phyloP scores from a whole-genome alignment of 1,140 invertebrate species.

The Ceratina australensis region DNA sequence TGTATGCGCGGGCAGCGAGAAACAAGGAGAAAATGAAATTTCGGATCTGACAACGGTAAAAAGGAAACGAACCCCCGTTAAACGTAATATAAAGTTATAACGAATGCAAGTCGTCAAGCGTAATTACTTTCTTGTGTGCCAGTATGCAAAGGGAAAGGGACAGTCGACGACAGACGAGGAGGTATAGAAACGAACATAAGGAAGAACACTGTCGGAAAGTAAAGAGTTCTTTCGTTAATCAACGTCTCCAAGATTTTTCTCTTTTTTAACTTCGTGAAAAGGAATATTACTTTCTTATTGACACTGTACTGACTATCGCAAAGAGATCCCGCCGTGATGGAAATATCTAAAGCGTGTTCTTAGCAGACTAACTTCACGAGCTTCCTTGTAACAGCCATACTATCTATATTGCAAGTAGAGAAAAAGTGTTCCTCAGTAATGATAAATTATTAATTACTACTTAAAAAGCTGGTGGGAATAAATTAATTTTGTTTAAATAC shows the following conservation, averaged over 20 bases:
- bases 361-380: too few relatives aligned
- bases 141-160: background rate
- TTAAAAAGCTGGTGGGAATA: too few relatives aligned
- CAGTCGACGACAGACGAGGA: background rate
- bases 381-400: too few relatives aligned
- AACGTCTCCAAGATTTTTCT: slow-evolving; percentile 34
- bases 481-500: too few relatives aligned
- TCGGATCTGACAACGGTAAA: background rate
- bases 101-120: slow-evolving; percentile 36
- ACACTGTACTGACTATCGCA: background rate
- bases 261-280: slow-evolving; percentile 12
- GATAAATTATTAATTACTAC: too few relatives aligned
- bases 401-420: too few relatives aligned
- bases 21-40: background rate
- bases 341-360: background rate
- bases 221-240: slow-evolving; percentile 44
- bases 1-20: background rate
- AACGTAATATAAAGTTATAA: slow-evolving; percentile 37
- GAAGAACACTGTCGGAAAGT: slow-evolving; percentile 6
- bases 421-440: too few relatives aligned
- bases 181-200: background rate
- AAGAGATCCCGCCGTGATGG: background rate
- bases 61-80: background rate
- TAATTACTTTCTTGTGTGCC: slow-evolving; percentile 38
- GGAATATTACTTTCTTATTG: slow-evolving; percentile 45